Evolutionary conservation across 2,113 vertebrate genomes (phyloP).

Genomic region (Talpa occidentalis): DNA sequence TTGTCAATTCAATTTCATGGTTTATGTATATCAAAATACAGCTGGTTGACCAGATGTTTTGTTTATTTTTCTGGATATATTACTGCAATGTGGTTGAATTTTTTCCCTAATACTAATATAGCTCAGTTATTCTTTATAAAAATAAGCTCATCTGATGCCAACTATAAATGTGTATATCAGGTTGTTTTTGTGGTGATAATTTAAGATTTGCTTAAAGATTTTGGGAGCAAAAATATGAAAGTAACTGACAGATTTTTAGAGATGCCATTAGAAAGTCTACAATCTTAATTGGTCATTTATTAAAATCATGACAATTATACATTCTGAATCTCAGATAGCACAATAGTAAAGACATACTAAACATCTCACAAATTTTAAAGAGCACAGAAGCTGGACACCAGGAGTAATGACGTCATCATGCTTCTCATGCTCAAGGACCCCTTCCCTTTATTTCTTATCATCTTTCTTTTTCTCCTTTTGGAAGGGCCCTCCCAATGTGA

Average conservation of each 20-base stretch:
- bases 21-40: conserved; percentile 61
- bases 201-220: conserved; percentile 6
- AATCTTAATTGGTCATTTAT: not conserved
- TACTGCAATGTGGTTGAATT: not conserved
- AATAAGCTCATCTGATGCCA: conserved; percentile 9
- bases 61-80: conserved; percentile 37
- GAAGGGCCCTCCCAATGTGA: conserved; percentile 38
- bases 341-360: not conserved
- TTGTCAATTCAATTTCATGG: conserved; percentile 50
- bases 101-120: not conserved
- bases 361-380: not conserved
- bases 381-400: not conserved
- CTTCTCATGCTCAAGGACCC: not conserved
- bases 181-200: conserved; percentile 2
- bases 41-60: conserved; percentile 72
- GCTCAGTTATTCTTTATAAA: conserved; percentile 14
- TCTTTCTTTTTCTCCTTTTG: conserved; percentile 21
- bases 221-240: conserved; percentile 43
- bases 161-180: not conserved
- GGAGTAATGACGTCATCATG: not conserved
- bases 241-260: not conserved
- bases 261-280: not conserved
- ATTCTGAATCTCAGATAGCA: not conserved
- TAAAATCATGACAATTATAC: not conserved
- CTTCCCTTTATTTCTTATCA: not conserved